These are phyloP conservation scores for Erpetoichthys calabaricus DNA, from an alignment of 2,797 vertebrate genomes.

Conservation along the genomic window DNA sequence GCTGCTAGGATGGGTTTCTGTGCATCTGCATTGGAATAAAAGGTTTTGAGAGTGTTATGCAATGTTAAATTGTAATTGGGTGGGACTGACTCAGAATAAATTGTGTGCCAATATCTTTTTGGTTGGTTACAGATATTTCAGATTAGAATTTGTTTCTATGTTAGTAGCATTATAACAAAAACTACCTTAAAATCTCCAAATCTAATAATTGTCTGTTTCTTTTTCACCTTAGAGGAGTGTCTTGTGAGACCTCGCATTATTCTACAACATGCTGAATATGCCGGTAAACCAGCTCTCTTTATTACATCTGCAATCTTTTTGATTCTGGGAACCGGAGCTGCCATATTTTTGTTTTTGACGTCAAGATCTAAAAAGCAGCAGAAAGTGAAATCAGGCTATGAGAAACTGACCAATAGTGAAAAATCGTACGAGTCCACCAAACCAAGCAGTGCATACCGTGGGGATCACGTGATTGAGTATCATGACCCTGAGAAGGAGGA, in stretches of 20 bases:
- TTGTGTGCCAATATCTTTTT: too few species aligned
- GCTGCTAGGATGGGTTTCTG: too few species aligned
- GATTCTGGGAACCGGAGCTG: slow-evolving; percentile 42
- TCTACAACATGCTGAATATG: background rate
- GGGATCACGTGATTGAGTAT: slow-evolving; percentile 64
- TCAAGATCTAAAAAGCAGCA: slow-evolving; percentile 28
- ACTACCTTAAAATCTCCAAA: too few species aligned
- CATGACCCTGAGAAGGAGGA: slow-evolving; percentile 51
- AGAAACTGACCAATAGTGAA: slow-evolving; percentile 43
- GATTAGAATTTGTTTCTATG: too few species aligned
- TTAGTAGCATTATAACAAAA: too few species aligned
- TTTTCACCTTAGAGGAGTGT: slow-evolving; percentile 57
- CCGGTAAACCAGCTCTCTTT: slow-evolving; percentile 31
- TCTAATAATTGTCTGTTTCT: background rate
- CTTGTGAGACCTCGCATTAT: slow-evolving; percentile 37
- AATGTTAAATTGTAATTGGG: too few species aligned
- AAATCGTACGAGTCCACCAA: slow-evolving; percentile 33
- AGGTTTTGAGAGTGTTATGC: too few species aligned
- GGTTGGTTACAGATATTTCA: too few species aligned
- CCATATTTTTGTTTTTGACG: slow-evolving; percentile 50
- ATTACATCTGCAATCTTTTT: slow-evolving; percentile 45
- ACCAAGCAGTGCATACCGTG: slow-evolving; percentile 30
- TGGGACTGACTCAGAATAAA: too few species aligned
- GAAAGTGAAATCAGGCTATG: slow-evolving; percentile 43
- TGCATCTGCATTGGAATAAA: too few species aligned